These are phyloP conservation scores for Calcarius lapponicus DNA, from an alignment of 2,797 vertebrate species.

Conservation along the genomic window DNA sequence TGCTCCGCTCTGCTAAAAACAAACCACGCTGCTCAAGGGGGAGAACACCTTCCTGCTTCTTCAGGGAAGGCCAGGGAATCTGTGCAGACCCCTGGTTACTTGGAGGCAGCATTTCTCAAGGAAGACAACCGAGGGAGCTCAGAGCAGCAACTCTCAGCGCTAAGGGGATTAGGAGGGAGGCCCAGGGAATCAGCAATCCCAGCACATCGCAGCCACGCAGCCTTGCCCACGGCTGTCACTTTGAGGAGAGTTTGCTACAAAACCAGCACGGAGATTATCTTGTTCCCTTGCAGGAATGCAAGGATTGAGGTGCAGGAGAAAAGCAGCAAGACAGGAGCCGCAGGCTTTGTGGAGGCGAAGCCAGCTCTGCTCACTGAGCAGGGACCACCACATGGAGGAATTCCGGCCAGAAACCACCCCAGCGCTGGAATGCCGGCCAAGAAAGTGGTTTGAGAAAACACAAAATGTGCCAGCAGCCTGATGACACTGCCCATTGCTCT, in stretches of 20 bases:
- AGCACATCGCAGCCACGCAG: not conserved
- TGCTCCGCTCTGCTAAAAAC: not conserved
- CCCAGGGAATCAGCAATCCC: not conserved
- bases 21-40: not conserved
- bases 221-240: not conserved
- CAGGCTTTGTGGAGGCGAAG: not conserved
- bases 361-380: not conserved
- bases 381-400: not conserved
- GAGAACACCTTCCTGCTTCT: not conserved
- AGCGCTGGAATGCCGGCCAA: not conserved
- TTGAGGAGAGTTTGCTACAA: not conserved
- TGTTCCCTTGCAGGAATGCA: not conserved
- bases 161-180: fast-evolving
- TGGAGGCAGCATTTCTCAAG: not conserved
- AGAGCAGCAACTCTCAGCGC: not conserved
- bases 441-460: not conserved
- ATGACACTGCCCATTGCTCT: not conserved
- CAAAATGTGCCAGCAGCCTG: not conserved
- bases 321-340: not conserved
- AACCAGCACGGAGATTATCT: not conserved
- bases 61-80: not conserved
- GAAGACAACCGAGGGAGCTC: not conserved
- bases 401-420: not conserved
- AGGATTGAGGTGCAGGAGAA: not conserved
- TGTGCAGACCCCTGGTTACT: not conserved